Base-by-base conservation (phyloP, 2,113 vertebrate species). In the Struthidea cinerea region DNA sequence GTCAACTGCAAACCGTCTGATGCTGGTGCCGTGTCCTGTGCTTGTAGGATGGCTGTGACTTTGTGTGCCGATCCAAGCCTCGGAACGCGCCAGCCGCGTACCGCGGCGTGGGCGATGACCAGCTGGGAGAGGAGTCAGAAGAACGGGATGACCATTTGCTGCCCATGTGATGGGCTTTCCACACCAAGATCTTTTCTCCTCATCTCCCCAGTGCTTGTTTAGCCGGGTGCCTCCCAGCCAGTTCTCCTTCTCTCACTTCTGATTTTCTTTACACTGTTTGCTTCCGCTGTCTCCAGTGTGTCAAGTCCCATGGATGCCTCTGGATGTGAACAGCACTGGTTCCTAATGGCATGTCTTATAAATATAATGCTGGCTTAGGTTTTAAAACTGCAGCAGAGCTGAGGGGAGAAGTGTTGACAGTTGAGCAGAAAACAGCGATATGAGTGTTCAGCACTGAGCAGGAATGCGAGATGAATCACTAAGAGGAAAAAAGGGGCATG, bases 91-190 rank as follows among this genome's bases (percentile, higher is more conserved):
- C 98, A 16, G 98, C 99, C 6, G 97, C 98, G 0, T 99, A 99
- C 89, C 98, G 99, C 15, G 99, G 99, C 8, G 98, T 98, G 53
- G 96, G 98, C 6, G 97, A 99, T 14, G 99, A 99, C 53, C 97
- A 98, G 74, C 97, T 99, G 69, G 98, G 98, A 42, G 99, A 99
- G 56, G 98, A 99, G 80, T 98, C 98, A 3, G 99, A 99, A 94
- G 99, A 99, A 95, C 97, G 99, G 87, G 99, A 99, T 60, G 99
- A 99, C 95, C 99, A 99, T 94, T 98, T 99, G 92, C 97, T 99
- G 74, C 99, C 99, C 10, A 97, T 97, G 96, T 97, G 96, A 97
- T 6, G 37, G 77, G 76, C 76, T 84, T 86, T 57, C 63, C 23
- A 39, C 50, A 52, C 50, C 2, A 6, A 71, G 47, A 83, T 78